A percentile compares a stretch with the other conserved stretches of the same genome.
These are phyloP conservation scores for Ooceraea biroi DNA, from an alignment of 1,140 invertebrate species.

Conservation along the genomic window DNA sequence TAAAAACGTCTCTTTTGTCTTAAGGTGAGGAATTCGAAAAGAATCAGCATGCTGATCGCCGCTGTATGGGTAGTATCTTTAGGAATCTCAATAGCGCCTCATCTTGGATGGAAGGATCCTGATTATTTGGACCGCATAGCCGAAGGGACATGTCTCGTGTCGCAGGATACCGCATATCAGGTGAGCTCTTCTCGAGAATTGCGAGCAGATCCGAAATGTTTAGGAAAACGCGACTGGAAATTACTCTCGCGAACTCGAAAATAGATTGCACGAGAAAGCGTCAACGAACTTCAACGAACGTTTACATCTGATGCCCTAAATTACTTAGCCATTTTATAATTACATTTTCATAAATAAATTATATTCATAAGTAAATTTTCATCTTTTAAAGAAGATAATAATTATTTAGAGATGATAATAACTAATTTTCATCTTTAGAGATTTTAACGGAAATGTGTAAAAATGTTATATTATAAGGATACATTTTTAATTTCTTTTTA, in stretches of 20 bases:
- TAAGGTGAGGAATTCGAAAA: slow-evolving; percentile 92
- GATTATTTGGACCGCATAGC: slow-evolving; percentile 93
- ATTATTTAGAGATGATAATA: too few relatives aligned
- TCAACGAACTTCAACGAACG: slow-evolving; percentile 1
- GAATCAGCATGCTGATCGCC: slow-evolving; percentile 96
- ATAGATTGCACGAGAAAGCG: background rate
- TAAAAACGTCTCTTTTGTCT: slow-evolving; percentile 67
- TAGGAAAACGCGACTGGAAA: background rate
- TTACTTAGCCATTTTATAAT: background rate
- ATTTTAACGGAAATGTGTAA: too few relatives aligned
- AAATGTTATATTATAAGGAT: too few relatives aligned
- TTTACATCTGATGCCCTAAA: background rate
- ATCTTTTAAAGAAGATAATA: too few relatives aligned
- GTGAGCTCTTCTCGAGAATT: slow-evolving; percentile 84
- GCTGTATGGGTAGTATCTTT: slow-evolving; percentile 96
- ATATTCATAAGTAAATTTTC: too few relatives aligned
- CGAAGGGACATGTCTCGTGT: slow-evolving; percentile 95
- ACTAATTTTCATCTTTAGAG: too few relatives aligned
- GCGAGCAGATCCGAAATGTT: slow-evolving; percentile 43
- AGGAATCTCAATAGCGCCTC: slow-evolving; percentile 96
- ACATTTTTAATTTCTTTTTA: too few relatives aligned
- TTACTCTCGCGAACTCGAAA: background rate
- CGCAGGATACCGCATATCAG: slow-evolving; percentile 93
- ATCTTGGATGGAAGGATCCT: slow-evolving; percentile 96
- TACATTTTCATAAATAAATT: too few relatives aligned